Base-by-base conservation (phyloP, 2,113 vertebrate species). In the Eulemur macaco region DNA sequence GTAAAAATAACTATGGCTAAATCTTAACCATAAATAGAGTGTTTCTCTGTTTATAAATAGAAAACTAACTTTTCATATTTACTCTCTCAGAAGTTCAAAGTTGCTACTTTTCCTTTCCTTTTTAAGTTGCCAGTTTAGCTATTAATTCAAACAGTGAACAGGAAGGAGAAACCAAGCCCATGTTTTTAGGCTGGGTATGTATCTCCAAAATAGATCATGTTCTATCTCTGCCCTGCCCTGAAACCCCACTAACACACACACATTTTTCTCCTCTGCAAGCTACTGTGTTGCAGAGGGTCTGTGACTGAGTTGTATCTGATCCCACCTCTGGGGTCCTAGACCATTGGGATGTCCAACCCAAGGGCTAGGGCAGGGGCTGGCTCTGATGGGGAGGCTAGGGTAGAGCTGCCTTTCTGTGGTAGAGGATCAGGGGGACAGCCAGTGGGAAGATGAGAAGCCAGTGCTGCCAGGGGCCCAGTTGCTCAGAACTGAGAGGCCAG, bases 21-120 rank as follows among this genome's bases (percentile, higher is more conserved):
- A 74, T 52, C 66, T 89, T 94, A 92, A 73, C 56, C 54, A 71
- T 92, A 86, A 83, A 68, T 11, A 74, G 52, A 84, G 1, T 85
- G 5, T 45, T 74, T 83, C 82, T 27, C 23, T 92, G 69, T 54
- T 91, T 94, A 83, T 37, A 90, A 94, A 74, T 74, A 54, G 27
- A 50, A 58, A 92, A 63, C n/a, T 71, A 86, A 34, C n/a, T 88
- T 83, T 83, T 76, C 63, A 83, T 83, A 42, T 96, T 91, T 85
- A 58, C 34, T 71, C 18, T 76, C 34, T 80, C 39, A 78, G 56
- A 86, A 84, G 5, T 96, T 91, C 63, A 85, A 66, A 63, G 6
- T 88, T 58, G 10, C 69, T 64, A 23, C 1, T 27, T 86, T 93
- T 68, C 34, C 66, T 86, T 96, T 80, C 31, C 8, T 91, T 91